These are phyloP conservation scores for Stigmatopora nigra DNA, from an alignment of 2,113 vertebrate genomes.

Conservation along the genomic window DNA sequence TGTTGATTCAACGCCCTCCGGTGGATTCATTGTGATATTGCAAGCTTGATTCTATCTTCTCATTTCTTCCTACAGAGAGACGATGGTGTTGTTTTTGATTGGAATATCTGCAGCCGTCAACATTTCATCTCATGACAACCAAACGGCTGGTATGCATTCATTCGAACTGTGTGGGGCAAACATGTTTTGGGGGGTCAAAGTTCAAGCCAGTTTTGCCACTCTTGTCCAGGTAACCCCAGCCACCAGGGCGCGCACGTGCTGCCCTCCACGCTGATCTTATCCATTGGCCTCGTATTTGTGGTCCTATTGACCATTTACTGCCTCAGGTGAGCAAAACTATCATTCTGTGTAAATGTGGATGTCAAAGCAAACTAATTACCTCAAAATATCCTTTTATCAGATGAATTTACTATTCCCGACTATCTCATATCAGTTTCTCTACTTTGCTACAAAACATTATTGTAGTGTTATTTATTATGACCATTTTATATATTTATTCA, in stretches of 20 bases:
- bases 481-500: no score
- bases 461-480: no score
- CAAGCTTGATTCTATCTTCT: background rate
- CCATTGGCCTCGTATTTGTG: constrained; percentile 74
- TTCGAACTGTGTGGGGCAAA: no score
- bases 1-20: constrained; percentile 39
- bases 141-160: constrained; percentile 59
- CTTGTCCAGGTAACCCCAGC: constrained; percentile 52
- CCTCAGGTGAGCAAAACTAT: constrained; percentile 71
- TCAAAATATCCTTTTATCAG: background rate
- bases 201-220: constrained; percentile 4
- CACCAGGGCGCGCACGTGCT: constrained; percentile 73
- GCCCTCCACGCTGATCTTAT: constrained; percentile 78
- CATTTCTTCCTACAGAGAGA: constrained; percentile 50
- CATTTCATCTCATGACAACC: constrained; percentile 64
- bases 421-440: no score
- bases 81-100: constrained; percentile 72
- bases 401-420: no score
- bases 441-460: no score
- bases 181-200: no score
- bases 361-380: background rate
- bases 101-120: constrained; percentile 59
- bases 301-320: constrained; percentile 80
- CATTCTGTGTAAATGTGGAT: background rate
- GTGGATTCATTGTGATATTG: constrained; percentile 23